These are phyloP conservation scores for Panagrolaimus sp. DNA, from an alignment of 1,140 invertebrate species.

Conservation along the genomic window DNA sequence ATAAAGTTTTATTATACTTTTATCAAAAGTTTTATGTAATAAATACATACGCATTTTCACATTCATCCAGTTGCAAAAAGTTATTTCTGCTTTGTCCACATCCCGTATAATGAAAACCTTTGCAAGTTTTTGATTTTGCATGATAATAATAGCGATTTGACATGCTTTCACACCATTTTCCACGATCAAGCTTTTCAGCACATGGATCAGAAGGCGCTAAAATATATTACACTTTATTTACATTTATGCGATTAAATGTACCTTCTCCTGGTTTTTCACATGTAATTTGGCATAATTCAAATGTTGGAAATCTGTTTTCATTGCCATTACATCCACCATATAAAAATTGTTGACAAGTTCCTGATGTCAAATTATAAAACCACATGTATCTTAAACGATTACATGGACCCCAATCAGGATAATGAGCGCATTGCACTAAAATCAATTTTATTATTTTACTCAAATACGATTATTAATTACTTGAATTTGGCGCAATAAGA, in stretches of 20 bases:
- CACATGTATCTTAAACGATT: slow-evolving; percentile 49
- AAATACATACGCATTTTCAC: slow-evolving; percentile 15
- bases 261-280: slow-evolving; percentile 45
- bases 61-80: slow-evolving; percentile 30
- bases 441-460: not conserved
- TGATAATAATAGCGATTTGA: slow-evolving; percentile 50
- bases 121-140: slow-evolving; percentile 39
- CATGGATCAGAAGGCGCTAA: slow-evolving; percentile 40
- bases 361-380: slow-evolving; percentile 50
- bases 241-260: slow-evolving; percentile 11
- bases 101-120: slow-evolving; percentile 53
- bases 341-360: slow-evolving; percentile 50
- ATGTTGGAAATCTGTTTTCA: slow-evolving; percentile 44
- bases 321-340: slow-evolving; percentile 54
- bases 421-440: slow-evolving; percentile 44
- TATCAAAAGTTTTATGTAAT: not conserved
- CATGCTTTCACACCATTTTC: slow-evolving; percentile 51
- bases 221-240: not conserved
- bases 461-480: slow-evolving; percentile 23
- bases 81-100: slow-evolving; percentile 51
- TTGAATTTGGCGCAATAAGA: slow-evolving; percentile 37
- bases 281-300: slow-evolving; percentile 48
- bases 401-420: slow-evolving; percentile 49
- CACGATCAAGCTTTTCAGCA: slow-evolving; percentile 42
- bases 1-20: slow-evolving; percentile 1